phyloP scores from a whole-genome alignment of 2,888 invertebrate species.

The Pyrrhia umbra region DNA sequence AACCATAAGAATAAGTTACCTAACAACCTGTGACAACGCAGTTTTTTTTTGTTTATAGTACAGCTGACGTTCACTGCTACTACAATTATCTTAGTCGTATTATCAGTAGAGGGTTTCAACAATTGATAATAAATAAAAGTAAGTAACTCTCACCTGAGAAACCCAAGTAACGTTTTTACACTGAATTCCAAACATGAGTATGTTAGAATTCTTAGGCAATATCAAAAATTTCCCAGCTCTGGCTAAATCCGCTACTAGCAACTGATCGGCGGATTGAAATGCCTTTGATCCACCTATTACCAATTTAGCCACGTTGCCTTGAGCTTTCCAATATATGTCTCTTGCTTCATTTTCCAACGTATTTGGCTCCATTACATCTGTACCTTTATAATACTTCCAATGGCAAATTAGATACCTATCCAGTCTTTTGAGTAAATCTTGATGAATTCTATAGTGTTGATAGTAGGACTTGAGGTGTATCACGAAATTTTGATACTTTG shows the following conservation, averaged over 20 bases:
- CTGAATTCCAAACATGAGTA: slow-evolving; percentile 73
- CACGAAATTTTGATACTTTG: slow-evolving; percentile 77
- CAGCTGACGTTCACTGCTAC: no score
- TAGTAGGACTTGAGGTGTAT: slow-evolving; percentile 73
- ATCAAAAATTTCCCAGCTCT: slow-evolving; percentile 72
- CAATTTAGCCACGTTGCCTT: slow-evolving; percentile 78
- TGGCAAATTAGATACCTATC: slow-evolving; percentile 78
- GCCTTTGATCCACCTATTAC: slow-evolving; percentile 72
- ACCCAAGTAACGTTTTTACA: slow-evolving; percentile 77
- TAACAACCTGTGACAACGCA: no score
- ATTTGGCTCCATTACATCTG: slow-evolving; percentile 75
- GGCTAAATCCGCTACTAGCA: slow-evolving; percentile 76
- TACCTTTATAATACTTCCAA: slow-evolving; percentile 81
- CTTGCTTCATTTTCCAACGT: slow-evolving; percentile 75
- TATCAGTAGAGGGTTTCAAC: no score
- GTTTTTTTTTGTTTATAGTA: no score
- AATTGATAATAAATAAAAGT: no score
- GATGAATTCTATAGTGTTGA: slow-evolving; percentile 73
- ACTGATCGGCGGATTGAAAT: slow-evolving; percentile 72
- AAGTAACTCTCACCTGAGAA: slow-evolving; percentile 67
- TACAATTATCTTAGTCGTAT: no score
- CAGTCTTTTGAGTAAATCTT: slow-evolving; percentile 73
- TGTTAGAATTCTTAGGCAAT: slow-evolving; percentile 71
- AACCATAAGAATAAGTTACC: no score
- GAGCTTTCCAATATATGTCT: slow-evolving; percentile 81